Evolutionary conservation across 2,797 vertebrate species (phyloP).

Genomic region (Micrastur ruficollis): DNA sequence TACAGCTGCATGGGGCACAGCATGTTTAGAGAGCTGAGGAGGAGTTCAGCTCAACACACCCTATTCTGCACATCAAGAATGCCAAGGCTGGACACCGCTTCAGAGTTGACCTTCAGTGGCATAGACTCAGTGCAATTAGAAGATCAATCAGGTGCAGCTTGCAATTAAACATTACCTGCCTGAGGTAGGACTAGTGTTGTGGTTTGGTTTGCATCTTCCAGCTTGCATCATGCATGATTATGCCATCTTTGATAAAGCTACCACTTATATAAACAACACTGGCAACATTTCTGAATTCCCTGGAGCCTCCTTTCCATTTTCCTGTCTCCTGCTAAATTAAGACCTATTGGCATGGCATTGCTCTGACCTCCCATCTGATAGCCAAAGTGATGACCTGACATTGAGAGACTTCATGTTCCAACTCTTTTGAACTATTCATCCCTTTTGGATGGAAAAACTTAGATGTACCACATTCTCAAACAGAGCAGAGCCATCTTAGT

Average conservation of each 20-base stretch:
- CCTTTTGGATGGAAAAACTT: not conserved
- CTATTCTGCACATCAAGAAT: not conserved
- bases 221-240: not conserved
- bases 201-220: not conserved
- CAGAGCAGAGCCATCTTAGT: not conserved
- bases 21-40: not conserved
- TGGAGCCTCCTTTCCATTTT: not conserved
- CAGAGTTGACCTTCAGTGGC: not conserved
- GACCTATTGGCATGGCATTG: not conserved
- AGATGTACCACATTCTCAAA: not conserved
- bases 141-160: not conserved
- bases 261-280: not conserved
- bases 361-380: not conserved
- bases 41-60: not conserved
- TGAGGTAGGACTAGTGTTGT: not conserved
- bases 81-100: not conserved
- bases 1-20: not conserved
- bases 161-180: not conserved
- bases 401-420: not conserved
- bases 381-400: not conserved
- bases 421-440: not conserved
- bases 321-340: not conserved
- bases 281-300: not conserved
- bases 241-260: not conserved
- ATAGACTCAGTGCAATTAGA: not conserved